Conservation (phyloP, 1,140 invertebrate species). For the Drosophila paulistorum region DNA sequence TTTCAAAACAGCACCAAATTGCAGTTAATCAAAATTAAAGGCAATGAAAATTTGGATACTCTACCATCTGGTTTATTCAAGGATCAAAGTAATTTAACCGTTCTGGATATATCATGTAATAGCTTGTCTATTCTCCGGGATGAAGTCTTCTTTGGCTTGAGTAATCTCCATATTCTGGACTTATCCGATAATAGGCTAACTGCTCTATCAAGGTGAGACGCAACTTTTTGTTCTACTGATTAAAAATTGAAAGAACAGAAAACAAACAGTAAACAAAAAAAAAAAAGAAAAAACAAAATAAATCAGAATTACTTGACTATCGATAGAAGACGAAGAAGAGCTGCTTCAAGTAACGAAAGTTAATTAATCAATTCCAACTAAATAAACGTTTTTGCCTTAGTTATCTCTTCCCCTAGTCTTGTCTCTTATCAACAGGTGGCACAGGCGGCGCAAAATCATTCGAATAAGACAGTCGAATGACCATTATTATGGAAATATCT, state of each 20-base stretch:
- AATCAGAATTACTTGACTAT: neutral
- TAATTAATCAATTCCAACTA: slow-evolving; percentile 47
- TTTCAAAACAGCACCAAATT: slow-evolving; percentile 85
- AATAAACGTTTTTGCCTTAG: slow-evolving; percentile 13
- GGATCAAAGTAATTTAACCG: slow-evolving; percentile 84
- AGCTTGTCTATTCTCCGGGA: slow-evolving; percentile 83
- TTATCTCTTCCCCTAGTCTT: slow-evolving; percentile 26
- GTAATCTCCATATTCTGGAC: slow-evolving; percentile 84
- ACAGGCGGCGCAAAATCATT: neutral
- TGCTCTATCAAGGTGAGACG: slow-evolving; percentile 60
- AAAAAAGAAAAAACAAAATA: neutral
- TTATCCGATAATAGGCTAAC: slow-evolving; percentile 84
- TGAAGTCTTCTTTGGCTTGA: slow-evolving; percentile 84
- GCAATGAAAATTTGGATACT: slow-evolving; percentile 84
- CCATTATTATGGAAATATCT: slow-evolving; percentile 31
- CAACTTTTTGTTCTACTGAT: slow-evolving; percentile 30
- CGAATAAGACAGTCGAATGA: slow-evolving; percentile 33
- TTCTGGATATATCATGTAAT: slow-evolving; percentile 85
- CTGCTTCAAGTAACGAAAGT: slow-evolving; percentile 19
- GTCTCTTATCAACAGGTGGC: slow-evolving; percentile 31
- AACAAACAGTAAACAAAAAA: slow-evolving; percentile 5
- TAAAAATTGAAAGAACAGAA: slow-evolving; percentile 50
- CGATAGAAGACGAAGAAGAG: slow-evolving; percentile 1
- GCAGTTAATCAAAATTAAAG: slow-evolving; percentile 84
- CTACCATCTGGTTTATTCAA: slow-evolving; percentile 85